Base-by-base conservation (phyloP, 2,113 vertebrate genomes). In the Sorex araneus region DNA sequence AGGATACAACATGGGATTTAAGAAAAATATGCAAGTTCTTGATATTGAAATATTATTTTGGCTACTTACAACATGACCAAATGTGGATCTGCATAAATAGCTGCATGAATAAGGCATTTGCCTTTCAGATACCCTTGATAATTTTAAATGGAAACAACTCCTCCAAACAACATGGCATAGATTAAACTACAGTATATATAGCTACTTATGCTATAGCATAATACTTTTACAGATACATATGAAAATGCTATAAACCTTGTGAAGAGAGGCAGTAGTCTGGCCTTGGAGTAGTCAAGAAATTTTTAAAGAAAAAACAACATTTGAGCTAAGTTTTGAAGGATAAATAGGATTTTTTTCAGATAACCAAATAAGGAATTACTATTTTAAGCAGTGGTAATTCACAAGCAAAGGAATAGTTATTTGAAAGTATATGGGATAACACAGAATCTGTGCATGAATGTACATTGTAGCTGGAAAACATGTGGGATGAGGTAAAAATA, bases 231-330 rank as follows among this genome's bases (percentile, higher is more conserved):
- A 77, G 12, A 57, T 67, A 70, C 40, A 67, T 69, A 47, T 50
- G 25, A 28, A 66, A 85, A 6, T 81, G 18, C 43, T 60, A 8
- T 66, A 28, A 47, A n/a, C 36, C 32, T 13, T 0, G 10, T 57
- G 6, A 32, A 54, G 47, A 11, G 10, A 73, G 21, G 9, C 28
- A 63, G 4, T 36, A 89, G 36, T 76, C 82, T 11, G 87, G 18
- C 40, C 60, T 85, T 93, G 5, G n/a, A 86, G 78, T n/a, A 88
- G 50, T 4, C 15, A 71, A 19, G 23, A 80, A 30, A 5, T 27
- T 94, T 93, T 88, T 43, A 73, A 85, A 94, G 57, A 90, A 67
- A 47, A 80, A 88, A 10, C 8, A 87, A 76, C 2, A 83, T 90
- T 85, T 93, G 50, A 85, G 78, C 11, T 71, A 73, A 34, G 19